A percentile compares a stretch with the other conserved stretches of the same genome.
Evolutionary conservation across 2,113 vertebrate genomes (phyloP).

Genomic region (Scalopus aquaticus): DNA sequence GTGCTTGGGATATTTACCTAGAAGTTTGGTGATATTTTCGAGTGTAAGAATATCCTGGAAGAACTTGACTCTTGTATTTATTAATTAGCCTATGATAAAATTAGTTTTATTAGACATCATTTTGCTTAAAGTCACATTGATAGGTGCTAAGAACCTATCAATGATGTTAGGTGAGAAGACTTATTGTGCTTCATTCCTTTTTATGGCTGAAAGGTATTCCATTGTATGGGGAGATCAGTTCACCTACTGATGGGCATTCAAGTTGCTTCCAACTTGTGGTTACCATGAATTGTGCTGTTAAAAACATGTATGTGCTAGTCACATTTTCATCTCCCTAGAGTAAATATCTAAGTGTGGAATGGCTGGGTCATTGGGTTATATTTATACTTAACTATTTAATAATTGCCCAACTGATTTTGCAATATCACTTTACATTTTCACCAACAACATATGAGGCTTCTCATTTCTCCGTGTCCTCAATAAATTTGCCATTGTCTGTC

Average conservation of each 20-base stretch:
- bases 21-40: too few relatives aligned
- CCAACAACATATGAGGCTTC: background rate
- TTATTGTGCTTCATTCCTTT: background rate
- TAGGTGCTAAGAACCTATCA: too few relatives aligned
- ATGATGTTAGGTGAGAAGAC: too few relatives aligned
- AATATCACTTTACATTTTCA: background rate
- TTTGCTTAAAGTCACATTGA: too few relatives aligned
- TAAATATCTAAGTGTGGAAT: background rate
- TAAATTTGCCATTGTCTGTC: background rate
- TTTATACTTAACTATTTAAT: background rate
- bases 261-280: background rate
- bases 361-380: background rate
- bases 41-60: too few relatives aligned
- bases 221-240: accelerated
- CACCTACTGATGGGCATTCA: background rate
- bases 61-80: too few relatives aligned
- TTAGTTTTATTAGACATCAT: too few relatives aligned
- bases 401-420: background rate
- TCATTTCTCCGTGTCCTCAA: background rate
- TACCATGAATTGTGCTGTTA: background rate
- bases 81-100: too few relatives aligned
- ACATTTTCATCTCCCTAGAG: background rate
- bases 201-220: background rate
- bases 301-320: background rate
- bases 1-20: too few relatives aligned